phyloP scores from a whole-genome alignment of 2,797 vertebrate species.

The Echeneis naucrates region DNA sequence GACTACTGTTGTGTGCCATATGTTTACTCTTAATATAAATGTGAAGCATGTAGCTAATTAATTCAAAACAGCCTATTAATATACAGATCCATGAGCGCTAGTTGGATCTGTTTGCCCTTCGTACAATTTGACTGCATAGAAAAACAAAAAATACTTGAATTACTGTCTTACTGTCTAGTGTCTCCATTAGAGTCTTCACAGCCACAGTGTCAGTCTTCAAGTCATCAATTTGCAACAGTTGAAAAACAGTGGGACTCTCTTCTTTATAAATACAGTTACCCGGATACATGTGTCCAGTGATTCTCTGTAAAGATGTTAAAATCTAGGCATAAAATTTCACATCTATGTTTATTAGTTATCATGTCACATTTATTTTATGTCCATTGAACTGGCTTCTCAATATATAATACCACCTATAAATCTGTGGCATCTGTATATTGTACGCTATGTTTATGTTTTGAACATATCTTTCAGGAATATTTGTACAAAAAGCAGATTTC shows the following conservation, averaged over 20 bases:
- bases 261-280: conserved; percentile 41
- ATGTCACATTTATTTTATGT: background rate
- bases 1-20: background rate
- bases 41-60: background rate
- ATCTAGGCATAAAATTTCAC: conserved; percentile 3
- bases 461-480: background rate
- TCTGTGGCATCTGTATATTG: no score
- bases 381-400: background rate
- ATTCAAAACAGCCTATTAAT: background rate
- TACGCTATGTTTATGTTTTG: no score
- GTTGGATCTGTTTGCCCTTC: background rate
- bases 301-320: conserved; percentile 27
- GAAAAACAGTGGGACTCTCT: conserved; percentile 35
- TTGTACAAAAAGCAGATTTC: background rate
- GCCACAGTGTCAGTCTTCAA: conserved; percentile 37
- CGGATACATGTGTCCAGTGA: conserved; percentile 13
- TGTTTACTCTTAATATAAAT: conserved; percentile 5
- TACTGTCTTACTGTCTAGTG: conserved; percentile 9
- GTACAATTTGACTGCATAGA: background rate
- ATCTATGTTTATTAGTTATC: background rate
- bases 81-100: background rate
- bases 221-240: conserved; percentile 45
- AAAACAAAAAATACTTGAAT: conserved; percentile 25
- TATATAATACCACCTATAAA: no score
- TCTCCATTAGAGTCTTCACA: conserved; percentile 12